phyloP scores from a whole-genome alignment of 2,888 invertebrate genomes.

The Heliconius sara region DNA sequence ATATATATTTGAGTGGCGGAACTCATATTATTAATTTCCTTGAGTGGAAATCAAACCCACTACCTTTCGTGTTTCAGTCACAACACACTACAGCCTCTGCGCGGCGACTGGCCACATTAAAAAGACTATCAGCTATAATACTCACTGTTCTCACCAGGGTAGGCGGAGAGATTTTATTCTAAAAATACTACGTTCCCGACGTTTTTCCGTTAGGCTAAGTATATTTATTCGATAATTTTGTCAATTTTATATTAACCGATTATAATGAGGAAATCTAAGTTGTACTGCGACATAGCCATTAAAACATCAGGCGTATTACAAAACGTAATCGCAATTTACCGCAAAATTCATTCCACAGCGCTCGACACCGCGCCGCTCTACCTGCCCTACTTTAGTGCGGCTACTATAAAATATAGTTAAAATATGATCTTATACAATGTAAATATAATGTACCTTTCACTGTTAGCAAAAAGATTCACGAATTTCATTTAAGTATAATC shows the following conservation, averaged over 20 bases:
- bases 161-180: too few species aligned
- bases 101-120: too few species aligned
- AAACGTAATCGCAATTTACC: constrained; percentile 14
- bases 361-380: constrained; percentile 4
- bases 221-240: not conserved
- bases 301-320: not conserved
- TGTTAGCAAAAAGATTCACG: not conserved
- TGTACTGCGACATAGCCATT: not conserved
- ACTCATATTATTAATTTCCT: too few species aligned
- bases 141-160: not conserved
- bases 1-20: too few species aligned
- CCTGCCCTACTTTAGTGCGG: not conserved
- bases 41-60: too few species aligned
- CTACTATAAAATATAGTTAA: not conserved
- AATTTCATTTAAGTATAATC: not conserved
- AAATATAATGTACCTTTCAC: not conserved
- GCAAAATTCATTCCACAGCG: constrained; percentile 11
- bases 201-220: not conserved
- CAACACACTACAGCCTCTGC: too few species aligned
- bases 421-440: constrained; percentile 8
- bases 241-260: not conserved
- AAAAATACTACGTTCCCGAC: not conserved
- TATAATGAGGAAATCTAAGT: not conserved
- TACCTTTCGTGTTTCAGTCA: too few species aligned
- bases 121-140: too few species aligned